These are phyloP conservation scores for Daktulosphaira vitifoliae DNA, from an alignment of 1,140 invertebrate species.

Conservation along the genomic window DNA sequence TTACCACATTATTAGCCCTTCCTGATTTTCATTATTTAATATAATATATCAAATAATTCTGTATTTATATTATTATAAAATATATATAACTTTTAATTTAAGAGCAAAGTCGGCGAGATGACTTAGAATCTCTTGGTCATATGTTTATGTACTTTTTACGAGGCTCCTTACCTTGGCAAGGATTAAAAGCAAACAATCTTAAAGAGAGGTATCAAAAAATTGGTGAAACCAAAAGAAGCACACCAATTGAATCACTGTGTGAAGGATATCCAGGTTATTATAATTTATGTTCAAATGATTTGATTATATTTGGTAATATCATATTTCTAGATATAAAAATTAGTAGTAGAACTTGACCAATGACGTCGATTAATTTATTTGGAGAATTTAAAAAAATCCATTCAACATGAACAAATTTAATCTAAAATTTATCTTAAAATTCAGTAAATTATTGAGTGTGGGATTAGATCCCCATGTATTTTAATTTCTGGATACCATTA, in stretches of 20 bases:
- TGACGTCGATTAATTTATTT: not conserved
- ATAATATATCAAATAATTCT: no score
- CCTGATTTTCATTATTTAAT: no score
- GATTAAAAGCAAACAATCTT: slow-evolving; percentile 96
- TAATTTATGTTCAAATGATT: not conserved
- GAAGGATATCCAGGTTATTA: slow-evolving; percentile 80
- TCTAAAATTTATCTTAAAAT: no score
- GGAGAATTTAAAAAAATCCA: not conserved
- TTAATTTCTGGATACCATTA: no score
- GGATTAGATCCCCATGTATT: no score
- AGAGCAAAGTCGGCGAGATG: slow-evolving; percentile 98
- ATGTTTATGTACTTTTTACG: slow-evolving; percentile 99
- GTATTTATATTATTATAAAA: no score
- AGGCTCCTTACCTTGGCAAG: slow-evolving; percentile 98
- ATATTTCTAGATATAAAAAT: slow-evolving; percentile 47
- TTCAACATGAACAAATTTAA: no score
- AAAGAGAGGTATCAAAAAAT: slow-evolving; percentile 99
- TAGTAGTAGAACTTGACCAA: not conserved
- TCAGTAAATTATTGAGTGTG: no score
- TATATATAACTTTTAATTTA: no score
- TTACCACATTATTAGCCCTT: no score
- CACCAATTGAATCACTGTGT: slow-evolving; percentile 93
- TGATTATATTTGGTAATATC: slow-evolving; percentile 15
- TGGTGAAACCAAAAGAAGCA: slow-evolving; percentile 96
- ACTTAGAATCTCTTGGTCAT: slow-evolving; percentile 97